These are phyloP conservation scores for Anas bernieri DNA, from an alignment of 2,797 vertebrate genomes.

Conservation along the genomic window DNA sequence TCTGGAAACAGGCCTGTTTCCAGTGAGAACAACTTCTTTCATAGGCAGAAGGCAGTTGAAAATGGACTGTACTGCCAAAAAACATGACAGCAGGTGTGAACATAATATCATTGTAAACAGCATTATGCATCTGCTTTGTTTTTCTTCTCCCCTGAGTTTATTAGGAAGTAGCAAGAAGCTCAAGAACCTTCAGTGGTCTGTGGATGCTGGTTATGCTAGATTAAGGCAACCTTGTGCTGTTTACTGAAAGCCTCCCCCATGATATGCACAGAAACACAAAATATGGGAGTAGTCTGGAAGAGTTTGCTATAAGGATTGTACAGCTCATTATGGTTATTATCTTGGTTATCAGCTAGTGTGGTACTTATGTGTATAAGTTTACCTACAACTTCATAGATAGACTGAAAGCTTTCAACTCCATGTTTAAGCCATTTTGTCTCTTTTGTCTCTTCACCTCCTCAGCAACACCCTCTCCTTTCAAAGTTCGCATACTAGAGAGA, in stretches of 20 bases:
- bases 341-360: not conserved
- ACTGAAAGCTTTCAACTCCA: not conserved
- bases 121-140: not conserved
- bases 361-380: not conserved
- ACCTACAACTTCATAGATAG: not conserved
- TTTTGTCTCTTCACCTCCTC: not conserved
- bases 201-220: not conserved
- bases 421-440: not conserved
- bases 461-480: not conserved
- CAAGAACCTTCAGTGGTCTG: not conserved
- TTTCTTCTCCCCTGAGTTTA: not conserved
- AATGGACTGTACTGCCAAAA: not conserved
- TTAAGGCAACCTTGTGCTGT: not conserved
- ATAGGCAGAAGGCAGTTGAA: not conserved
- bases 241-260: not conserved
- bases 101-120: not conserved
- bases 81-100: accelerated
- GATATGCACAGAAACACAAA: not conserved
- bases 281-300: not conserved
- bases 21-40: not conserved
- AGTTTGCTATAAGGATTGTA: not conserved
- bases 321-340: not conserved
- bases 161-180: not conserved
- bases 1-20: not conserved
- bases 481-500: not conserved